phyloP scores from a whole-genome alignment of 2,113 vertebrate genomes.

The Tor tambroides region DNA sequence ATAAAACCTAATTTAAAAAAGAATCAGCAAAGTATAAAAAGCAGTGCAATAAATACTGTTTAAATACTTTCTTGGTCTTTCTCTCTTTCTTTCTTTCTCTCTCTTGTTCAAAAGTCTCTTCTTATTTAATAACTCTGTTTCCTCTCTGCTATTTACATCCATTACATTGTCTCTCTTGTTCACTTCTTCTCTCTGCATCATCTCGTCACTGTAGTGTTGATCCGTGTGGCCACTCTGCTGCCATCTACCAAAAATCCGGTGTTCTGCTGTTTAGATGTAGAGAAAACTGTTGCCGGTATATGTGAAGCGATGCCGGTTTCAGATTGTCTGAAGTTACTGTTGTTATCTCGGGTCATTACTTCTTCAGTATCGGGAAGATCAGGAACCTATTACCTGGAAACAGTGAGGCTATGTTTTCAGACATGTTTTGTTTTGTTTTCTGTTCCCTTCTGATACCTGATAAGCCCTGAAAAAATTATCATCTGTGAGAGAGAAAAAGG shows the following conservation, averaged over 20 bases:
- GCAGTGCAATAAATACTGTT: no score
- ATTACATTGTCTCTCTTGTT: background rate
- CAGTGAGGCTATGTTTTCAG: background rate
- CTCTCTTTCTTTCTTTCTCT: background rate
- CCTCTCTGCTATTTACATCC: background rate
- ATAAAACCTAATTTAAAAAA: no score
- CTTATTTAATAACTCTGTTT: background rate
- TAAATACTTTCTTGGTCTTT: background rate
- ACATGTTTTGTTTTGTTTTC: background rate
- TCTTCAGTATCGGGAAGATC: background rate
- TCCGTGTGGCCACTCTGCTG: background rate
- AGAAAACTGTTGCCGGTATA: background rate
- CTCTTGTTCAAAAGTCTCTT: no score
- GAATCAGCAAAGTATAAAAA: no score
- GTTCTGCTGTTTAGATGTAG: background rate
- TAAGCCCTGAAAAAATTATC: background rate
- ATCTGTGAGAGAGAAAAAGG: background rate
- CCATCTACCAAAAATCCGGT: conserved; percentile 17
- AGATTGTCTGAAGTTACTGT: background rate
- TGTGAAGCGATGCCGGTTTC: background rate
- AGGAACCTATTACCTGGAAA: conserved; percentile 22
- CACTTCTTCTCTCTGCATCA: no score
- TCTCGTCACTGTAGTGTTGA: conserved; percentile 1
- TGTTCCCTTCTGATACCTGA: background rate
- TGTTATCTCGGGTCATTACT: conserved; percentile 4